These are phyloP conservation scores for Iguana delicatissima DNA, from an alignment of 2,797 vertebrate species.

Conservation along the genomic window DNA sequence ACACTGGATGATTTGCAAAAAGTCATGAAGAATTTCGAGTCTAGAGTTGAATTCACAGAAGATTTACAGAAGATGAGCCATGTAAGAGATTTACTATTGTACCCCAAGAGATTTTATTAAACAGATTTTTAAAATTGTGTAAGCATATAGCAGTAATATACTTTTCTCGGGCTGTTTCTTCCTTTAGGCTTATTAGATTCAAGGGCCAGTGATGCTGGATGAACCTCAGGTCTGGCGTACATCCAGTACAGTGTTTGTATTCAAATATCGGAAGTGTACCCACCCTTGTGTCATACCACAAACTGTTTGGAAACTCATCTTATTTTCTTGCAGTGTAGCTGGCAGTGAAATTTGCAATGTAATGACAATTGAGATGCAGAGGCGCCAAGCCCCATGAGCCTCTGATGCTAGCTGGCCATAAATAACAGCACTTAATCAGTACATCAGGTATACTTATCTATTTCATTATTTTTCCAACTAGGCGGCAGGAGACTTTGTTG, in stretches of 20 bases:
- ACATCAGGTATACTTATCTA: conserved; percentile 43
- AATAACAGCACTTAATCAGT: neutral
- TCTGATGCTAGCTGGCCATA: neutral
- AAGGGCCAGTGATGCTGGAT: neutral
- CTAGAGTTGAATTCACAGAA: conserved; percentile 86
- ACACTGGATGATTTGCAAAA: conserved; percentile 89
- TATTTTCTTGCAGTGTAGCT: neutral
- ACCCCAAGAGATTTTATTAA: conserved; percentile 25
- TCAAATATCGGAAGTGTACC: neutral
- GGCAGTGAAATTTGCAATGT: too few relatives aligned
- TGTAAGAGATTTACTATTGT: conserved; percentile 77
- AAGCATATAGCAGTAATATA: neutral
- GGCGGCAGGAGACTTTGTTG: conserved; percentile 88
- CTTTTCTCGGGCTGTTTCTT: neutral
- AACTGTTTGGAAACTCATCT: neutral
- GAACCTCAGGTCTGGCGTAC: neutral
- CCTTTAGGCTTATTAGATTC: conserved; percentile 34
- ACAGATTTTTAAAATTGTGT: conserved; percentile 30
- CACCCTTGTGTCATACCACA: neutral
- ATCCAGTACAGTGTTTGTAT: neutral
- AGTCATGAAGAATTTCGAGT: conserved; percentile 91
- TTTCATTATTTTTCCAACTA: conserved; percentile 73
- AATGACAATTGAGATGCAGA: too few relatives aligned
- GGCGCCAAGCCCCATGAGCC: neutral
- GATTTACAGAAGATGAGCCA: conserved; percentile 88